Evolutionary conservation across 2,113 vertebrate genomes (phyloP), one percentile per base, ranked within the genome.

Genomic region (Psilopogon haemacephalus): DNA sequence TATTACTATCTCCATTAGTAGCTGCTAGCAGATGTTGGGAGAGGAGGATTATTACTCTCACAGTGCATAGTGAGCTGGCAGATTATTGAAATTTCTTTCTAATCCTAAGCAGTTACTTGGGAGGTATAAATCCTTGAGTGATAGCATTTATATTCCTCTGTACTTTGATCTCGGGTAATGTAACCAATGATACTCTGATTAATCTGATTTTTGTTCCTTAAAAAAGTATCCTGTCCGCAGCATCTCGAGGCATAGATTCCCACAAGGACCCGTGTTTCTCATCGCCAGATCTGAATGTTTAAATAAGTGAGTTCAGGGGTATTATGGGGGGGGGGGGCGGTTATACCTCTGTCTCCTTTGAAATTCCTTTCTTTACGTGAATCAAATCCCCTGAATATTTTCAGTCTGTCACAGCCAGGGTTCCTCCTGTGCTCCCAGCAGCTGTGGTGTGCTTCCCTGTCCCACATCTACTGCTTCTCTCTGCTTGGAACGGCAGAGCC

Each of bases 71-170:
- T 92, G 90, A 95, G 92, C 86, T 60, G 73, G 81, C 83, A 93
- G 93, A 92, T 91, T 95, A 96, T 83, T 93, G 93, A 96, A 95
- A 96, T 95, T 89, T 96, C 78, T 88, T 89, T 84, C 85, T 96
- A 95, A 94, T 94, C 89, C 92, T 89, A 74, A 94, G 87, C 8
- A 92, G 91, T 94, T 94, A 85, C 89, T 92, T 94, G 93, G 87
- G 92, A 95, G 75, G 95, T 84, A 74, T 89, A 96, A 96, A 92
- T 76, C 93, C 87, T 71, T 70, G 82, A 92, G 87, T 86, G 89
- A 92, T 94, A 89, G 91, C 75, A 83, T 75, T 96, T 95, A 67
- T 4, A 81, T 95, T 95, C 80, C 81, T 82, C 92, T 75, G 63
- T 92, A 70, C 90, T 95, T 96, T 96, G 90, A 95, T 96, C 92